phyloP scores from a whole-genome alignment of 2,797 vertebrate species.

The Alosa sapidissima region DNA sequence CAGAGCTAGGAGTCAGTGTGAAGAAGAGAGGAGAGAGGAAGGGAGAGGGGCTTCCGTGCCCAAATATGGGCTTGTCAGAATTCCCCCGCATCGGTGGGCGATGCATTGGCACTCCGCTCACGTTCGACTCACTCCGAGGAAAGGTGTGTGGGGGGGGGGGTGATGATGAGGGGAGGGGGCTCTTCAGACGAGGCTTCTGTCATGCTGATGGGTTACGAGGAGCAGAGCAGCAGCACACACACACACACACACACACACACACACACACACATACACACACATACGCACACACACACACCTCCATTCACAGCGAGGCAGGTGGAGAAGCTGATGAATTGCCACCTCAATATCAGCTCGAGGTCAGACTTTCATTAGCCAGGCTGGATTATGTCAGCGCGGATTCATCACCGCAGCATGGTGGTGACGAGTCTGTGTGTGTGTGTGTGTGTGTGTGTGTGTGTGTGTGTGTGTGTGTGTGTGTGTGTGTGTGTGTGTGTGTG shows the following conservation, averaged over 20 bases:
- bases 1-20: background rate
- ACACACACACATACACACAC: constrained; percentile 12
- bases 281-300: constrained; percentile 30
- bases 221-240: background rate
- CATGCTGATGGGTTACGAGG: constrained; percentile 2
- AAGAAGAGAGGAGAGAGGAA: constrained; percentile 29
- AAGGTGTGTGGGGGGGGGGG: constrained; percentile 28
- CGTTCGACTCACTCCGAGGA: constrained; percentile 49
- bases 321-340: background rate
- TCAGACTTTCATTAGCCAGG: constrained; percentile 23
- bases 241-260: background rate
- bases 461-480: background rate
- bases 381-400: background rate
- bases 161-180: background rate
- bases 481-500: too few relatives aligned
- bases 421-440: background rate
- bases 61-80: constrained; percentile 69
- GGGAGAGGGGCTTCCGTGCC: constrained; percentile 56
- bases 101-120: constrained; percentile 64
- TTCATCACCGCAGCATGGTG: background rate
- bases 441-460: background rate
- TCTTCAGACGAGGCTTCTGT: constrained; percentile 8
- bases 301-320: constrained; percentile 48
- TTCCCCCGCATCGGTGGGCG: constrained; percentile 60
- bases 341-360: constrained; percentile 17